Evolutionary conservation across 2,888 invertebrate genomes (phyloP).

Genomic region (Ceriagrion tenellum): DNA sequence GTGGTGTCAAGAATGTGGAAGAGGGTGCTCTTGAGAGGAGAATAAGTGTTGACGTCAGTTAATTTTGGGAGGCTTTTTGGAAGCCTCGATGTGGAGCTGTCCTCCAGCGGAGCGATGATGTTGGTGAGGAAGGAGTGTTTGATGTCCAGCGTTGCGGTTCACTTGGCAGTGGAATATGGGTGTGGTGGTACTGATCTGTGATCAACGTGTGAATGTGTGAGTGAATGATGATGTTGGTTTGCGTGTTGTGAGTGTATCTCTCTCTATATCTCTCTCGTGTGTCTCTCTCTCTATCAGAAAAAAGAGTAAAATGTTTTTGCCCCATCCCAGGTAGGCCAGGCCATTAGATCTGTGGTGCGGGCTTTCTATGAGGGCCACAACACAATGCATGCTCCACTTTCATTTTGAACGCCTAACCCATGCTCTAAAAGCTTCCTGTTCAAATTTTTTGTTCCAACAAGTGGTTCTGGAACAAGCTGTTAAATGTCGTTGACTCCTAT

Average conservation of each 20-base stretch:
- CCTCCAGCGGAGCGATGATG: constrained; percentile 32
- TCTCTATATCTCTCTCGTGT: constrained; percentile 51
- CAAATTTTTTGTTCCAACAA: constrained; percentile 53
- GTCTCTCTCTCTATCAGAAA: constrained; percentile 5
- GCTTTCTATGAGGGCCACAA: constrained; percentile 35
- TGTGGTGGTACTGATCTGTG: constrained; percentile 68
- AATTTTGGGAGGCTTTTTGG: constrained; percentile 28
- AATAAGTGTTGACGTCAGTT: constrained; percentile 57
- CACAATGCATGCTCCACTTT: constrained; percentile 61
- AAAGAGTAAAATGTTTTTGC: constrained; percentile 37
- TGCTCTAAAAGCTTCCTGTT: constrained; percentile 53
- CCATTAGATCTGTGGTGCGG: constrained; percentile 56
- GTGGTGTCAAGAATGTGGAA: constrained; percentile 45
- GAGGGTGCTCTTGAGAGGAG: constrained; percentile 63
- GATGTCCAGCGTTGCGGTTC: constrained; percentile 65
- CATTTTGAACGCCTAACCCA: constrained; percentile 54
- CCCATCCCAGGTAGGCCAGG: constrained; percentile 63
- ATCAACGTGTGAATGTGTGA: constrained; percentile 64
- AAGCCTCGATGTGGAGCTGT: constrained; percentile 8
- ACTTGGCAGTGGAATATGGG: constrained; percentile 66
- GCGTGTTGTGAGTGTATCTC: constrained; percentile 49
- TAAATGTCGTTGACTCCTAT: constrained; percentile 59
- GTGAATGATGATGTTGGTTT: constrained; percentile 27
- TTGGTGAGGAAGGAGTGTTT: constrained; percentile 62
- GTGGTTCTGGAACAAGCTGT: constrained; percentile 59